These are phyloP conservation scores for Nansenia antarctica DNA, from an alignment of 2,113 vertebrate genomes.

Conservation along the genomic window DNA sequence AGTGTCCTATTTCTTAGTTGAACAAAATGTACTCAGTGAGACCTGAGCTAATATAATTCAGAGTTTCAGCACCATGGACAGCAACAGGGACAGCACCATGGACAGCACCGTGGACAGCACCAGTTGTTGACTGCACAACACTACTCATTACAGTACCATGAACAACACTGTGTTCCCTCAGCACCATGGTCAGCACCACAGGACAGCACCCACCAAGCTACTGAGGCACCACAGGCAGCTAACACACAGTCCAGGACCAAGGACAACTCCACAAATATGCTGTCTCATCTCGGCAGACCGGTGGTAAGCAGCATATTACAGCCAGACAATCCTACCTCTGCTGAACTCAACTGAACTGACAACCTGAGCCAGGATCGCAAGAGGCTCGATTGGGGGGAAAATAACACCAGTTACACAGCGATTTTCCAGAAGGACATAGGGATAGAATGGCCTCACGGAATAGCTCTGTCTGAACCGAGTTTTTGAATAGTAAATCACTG, in stretches of 20 bases:
- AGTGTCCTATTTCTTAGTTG: not conserved
- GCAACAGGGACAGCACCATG: not conserved
- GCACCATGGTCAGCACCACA: not conserved
- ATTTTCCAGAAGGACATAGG: not conserved
- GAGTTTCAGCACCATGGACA: not conserved
- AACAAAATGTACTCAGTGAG: not conserved
- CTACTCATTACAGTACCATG: not conserved
- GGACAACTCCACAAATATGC: not conserved
- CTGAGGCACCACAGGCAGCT: not conserved
- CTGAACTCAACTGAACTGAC: not conserved
- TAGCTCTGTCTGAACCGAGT: not conserved
- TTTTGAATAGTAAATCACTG: not conserved
- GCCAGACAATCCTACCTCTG: not conserved
- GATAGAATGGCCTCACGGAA: not conserved
- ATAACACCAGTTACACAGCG: conserved; percentile 7
- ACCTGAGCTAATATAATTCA: not conserved
- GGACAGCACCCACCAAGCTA: not conserved
- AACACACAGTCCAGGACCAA: not conserved
- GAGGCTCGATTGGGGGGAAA: conserved; percentile 20
- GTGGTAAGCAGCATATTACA: conserved; percentile 30
- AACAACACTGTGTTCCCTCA: not conserved
- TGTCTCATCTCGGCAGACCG: conserved; percentile 30
- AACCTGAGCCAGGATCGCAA: conserved; percentile 4
- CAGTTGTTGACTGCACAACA: not conserved
- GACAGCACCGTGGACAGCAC: conserved; percentile 45